These are phyloP conservation scores for Rhamphomyia laevipes DNA, from an alignment of 2,888 invertebrate genomes.

Conservation along the genomic window DNA sequence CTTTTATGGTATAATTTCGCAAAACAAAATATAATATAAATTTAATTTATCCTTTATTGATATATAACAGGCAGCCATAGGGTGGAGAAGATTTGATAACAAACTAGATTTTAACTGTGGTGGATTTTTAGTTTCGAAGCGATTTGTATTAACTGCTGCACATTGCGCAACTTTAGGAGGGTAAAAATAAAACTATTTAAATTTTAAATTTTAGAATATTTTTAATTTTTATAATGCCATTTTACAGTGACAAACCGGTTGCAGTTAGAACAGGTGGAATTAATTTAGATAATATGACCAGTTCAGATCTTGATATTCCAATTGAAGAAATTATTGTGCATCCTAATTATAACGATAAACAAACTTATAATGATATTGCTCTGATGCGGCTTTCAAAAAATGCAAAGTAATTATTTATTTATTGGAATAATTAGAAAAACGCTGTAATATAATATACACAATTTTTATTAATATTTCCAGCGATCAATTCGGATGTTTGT, in stretches of 20 bases:
- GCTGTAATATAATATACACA: too few relatives aligned
- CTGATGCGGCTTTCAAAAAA: slow-evolving; percentile 27
- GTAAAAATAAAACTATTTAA: slow-evolving; percentile 14
- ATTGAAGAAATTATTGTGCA: slow-evolving; percentile 30
- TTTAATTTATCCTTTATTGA: too few relatives aligned
- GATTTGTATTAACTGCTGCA: slow-evolving; percentile 30
- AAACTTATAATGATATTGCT: slow-evolving; percentile 43
- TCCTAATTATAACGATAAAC: slow-evolving; percentile 34
- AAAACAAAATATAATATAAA: too few relatives aligned
- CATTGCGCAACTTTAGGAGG: slow-evolving; percentile 29
- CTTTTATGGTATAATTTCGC: slow-evolving; percentile 1
- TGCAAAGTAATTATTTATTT: not conserved
- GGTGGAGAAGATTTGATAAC: not conserved
- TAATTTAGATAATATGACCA: slow-evolving; percentile 16
- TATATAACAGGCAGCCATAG: not conserved
- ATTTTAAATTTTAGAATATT: too few relatives aligned
- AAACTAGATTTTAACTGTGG: slow-evolving; percentile 31
- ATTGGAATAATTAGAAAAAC: not conserved
- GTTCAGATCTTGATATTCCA: not conserved
- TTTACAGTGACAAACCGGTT: slow-evolving; percentile 10
- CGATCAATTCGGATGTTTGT: too few relatives aligned
- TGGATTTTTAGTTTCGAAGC: slow-evolving; percentile 31
- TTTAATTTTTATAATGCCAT: too few relatives aligned
- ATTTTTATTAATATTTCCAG: too few relatives aligned
- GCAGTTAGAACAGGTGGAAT: slow-evolving; percentile 22